Conservation (phyloP, 1,140 invertebrate species). For the Pteromalus puparum region DNA sequence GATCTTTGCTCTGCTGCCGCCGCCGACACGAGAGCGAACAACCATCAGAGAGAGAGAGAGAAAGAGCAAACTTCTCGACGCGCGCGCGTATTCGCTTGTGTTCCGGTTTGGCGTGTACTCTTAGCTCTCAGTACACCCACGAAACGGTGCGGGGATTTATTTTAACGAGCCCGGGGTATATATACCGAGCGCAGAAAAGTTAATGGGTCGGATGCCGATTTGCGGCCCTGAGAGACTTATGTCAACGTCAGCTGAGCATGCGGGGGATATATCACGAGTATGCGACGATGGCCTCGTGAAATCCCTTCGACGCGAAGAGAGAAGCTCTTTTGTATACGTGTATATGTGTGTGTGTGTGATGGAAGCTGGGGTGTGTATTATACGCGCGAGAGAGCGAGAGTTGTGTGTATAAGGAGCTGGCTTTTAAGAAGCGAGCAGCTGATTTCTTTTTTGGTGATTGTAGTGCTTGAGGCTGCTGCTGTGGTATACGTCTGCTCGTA, state of each 20-base stretch:
- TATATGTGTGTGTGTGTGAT: neutral
- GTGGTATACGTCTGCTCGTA: neutral
- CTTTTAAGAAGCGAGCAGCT: neutral
- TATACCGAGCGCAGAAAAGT: conserved; percentile 52
- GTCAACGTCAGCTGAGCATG: conserved; percentile 37
- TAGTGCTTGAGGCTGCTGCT: neutral
- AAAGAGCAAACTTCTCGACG: neutral
- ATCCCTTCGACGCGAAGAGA: too few relatives aligned
- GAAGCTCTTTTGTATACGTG: neutral
- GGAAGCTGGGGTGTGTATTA: neutral
- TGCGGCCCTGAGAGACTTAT: conserved; percentile 26
- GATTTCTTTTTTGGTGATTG: neutral
- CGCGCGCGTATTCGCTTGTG: neutral
- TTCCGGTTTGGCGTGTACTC: conserved; percentile 1
- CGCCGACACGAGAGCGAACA: neutral
- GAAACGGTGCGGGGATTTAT: conserved; percentile 58
- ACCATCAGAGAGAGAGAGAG: neutral
- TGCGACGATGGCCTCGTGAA: neutral
- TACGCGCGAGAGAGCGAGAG: neutral
- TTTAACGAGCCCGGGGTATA: conserved; percentile 59
- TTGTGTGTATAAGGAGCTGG: neutral
- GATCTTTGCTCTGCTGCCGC: neutral
- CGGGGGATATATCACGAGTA: conserved; percentile 31
- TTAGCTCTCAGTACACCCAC: conserved; percentile 56
- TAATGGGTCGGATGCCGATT: conserved; percentile 58